Conservation (phyloP, 1,140 invertebrate genomes). For the Zaprionus ghesquierei region DNA sequence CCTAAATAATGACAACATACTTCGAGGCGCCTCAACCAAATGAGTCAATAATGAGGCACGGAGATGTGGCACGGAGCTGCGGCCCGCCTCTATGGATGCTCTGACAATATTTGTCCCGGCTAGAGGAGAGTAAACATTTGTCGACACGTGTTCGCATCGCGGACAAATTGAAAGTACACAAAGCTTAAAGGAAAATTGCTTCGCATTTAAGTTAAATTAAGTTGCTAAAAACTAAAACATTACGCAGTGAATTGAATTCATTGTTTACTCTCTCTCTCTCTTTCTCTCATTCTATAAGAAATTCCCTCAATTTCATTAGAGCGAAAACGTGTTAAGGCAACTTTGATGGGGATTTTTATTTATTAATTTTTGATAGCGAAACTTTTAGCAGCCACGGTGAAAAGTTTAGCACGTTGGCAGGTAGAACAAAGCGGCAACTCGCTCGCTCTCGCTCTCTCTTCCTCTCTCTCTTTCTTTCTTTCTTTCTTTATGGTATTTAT, state of each 20-base stretch:
- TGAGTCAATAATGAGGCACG: conserved; percentile 73
- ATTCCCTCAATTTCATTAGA: neutral
- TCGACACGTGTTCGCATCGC: conserved; percentile 53
- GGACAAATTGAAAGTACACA: neutral
- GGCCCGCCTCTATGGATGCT: no score
- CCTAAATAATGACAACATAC: conserved; percentile 71
- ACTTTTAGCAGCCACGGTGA: neutral
- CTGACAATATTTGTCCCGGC: neutral
- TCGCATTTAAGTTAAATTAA: neutral
- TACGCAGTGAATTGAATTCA: neutral
- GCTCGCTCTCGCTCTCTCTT: neutral
- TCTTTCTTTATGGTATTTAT: neutral
- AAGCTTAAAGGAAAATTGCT: neutral
- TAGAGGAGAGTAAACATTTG: conserved; percentile 18
- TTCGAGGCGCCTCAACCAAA: conserved; percentile 64
- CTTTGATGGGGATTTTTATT: neutral
- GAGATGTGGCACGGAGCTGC: no score
- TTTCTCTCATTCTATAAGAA: neutral
- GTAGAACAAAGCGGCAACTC: neutral
- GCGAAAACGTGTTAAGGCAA: neutral
- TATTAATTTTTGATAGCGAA: neutral
- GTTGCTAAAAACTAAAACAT: neutral
- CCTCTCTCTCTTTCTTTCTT: neutral
- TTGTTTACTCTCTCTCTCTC: neutral
- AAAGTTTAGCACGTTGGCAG: neutral